A percentile compares a stretch with the other conserved stretches of the same genome.
Evolutionary conservation across 2,113 vertebrate species (phyloP).

Genomic region (Rhabdornis inornatus): DNA sequence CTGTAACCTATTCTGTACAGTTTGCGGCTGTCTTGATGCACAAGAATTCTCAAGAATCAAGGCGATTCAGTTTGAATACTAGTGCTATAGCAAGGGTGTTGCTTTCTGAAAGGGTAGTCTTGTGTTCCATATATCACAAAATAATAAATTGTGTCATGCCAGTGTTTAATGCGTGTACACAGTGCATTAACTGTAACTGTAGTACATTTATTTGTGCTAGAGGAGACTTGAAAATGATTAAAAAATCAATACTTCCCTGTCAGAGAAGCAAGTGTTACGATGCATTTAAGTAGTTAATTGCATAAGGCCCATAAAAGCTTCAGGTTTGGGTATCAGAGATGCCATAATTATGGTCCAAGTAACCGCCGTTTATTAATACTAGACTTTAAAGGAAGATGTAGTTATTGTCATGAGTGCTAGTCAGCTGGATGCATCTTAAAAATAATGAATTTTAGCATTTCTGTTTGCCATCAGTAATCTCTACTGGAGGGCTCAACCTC

Average conservation of each 20-base stretch:
- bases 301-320: slow-evolving; percentile 82
- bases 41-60: slow-evolving; percentile 27
- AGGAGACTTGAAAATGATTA: slow-evolving; percentile 91
- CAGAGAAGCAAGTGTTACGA: slow-evolving; percentile 84
- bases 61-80: slow-evolving; percentile 3
- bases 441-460: slow-evolving; percentile 6
- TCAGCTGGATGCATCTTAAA: not conserved
- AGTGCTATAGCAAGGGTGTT: not conserved
- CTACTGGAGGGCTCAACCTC: slow-evolving; percentile 8
- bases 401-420: not conserved
- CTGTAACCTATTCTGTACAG: not conserved
- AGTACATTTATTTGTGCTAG: slow-evolving; percentile 87
- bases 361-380: slow-evolving; percentile 59
- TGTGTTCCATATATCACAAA: slow-evolving; percentile 71
- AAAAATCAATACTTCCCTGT: slow-evolving; percentile 89
- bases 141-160: slow-evolving; percentile 76
- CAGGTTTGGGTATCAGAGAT: slow-evolving; percentile 73
- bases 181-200: slow-evolving; percentile 87
- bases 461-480: not conserved
- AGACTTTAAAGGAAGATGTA: slow-evolving; percentile 30
- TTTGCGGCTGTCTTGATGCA: not conserved
- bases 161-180: slow-evolving; percentile 77
- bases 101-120: slow-evolving; percentile 53
- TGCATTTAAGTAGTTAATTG: slow-evolving; percentile 84
- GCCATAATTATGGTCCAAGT: slow-evolving; percentile 68